phyloP scores from a whole-genome alignment of 1,140 invertebrate genomes.

The Tribolium castaneum region DNA sequence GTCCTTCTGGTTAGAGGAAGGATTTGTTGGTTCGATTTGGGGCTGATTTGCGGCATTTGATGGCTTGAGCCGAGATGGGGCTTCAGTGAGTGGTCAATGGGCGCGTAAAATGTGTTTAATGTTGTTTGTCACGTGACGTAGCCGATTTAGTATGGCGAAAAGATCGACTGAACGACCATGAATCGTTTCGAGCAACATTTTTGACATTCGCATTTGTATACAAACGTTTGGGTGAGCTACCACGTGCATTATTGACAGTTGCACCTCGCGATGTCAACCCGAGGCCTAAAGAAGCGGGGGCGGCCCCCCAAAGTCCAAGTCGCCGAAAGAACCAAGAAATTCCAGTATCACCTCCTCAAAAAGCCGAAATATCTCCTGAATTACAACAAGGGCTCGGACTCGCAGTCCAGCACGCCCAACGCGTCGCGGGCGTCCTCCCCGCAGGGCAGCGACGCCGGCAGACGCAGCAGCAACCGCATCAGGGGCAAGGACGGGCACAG shows the following conservation, averaged over 20 bases:
- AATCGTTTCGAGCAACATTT: constrained; percentile 67
- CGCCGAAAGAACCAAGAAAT: constrained; percentile 84
- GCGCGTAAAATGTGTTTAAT: constrained; percentile 62
- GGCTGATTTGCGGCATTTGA: neutral
- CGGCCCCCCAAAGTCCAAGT: constrained; percentile 89
- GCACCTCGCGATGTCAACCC: constrained; percentile 77
- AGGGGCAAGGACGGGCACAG: constrained; percentile 69
- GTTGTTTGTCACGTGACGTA: constrained; percentile 71
- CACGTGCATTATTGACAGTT: constrained; percentile 65
- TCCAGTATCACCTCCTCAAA: constrained; percentile 88
- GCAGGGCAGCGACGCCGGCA: constrained; percentile 75
- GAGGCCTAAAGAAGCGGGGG: constrained; percentile 87
- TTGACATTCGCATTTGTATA: constrained; percentile 74
- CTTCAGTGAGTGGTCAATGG: constrained; percentile 16
- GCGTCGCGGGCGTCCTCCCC: constrained; percentile 81
- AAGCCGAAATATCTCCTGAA: constrained; percentile 90
- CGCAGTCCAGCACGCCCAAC: constrained; percentile 81
- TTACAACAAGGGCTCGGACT: constrained; percentile 74
- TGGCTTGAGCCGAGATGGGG: neutral
- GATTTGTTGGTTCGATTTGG: constrained; percentile 39
- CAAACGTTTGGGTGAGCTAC: constrained; percentile 66
- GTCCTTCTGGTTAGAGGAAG: constrained; percentile 58
- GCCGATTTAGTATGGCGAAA: constrained; percentile 71
- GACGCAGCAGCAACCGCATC: constrained; percentile 71
- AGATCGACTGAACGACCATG: constrained; percentile 68